These are phyloP conservation scores for Battus philenor DNA, from an alignment of 1,140 invertebrate genomes.

Conservation along the genomic window DNA sequence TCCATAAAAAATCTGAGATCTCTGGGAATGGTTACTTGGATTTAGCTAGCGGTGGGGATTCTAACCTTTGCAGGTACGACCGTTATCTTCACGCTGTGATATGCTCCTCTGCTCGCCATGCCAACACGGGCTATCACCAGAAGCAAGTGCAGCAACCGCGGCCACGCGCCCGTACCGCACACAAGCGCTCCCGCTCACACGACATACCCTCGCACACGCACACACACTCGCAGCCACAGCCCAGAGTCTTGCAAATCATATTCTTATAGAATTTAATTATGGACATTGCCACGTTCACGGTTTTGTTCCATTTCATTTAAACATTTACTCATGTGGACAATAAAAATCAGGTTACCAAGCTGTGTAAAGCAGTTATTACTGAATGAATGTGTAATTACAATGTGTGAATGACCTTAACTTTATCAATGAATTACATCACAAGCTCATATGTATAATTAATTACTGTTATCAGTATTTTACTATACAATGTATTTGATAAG, in stretches of 20 bases:
- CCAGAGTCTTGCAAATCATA: slow-evolving; percentile 67
- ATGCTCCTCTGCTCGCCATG: slow-evolving; percentile 69
- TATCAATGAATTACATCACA: slow-evolving; percentile 6
- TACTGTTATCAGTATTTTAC: slow-evolving; percentile 3
- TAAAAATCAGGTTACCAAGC: too few species aligned
- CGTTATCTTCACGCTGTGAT: slow-evolving; percentile 78
- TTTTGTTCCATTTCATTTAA: slow-evolving; percentile 28
- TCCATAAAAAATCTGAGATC: slow-evolving; percentile 48
- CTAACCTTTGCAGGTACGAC: slow-evolving; percentile 78
- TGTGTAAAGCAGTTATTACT: too few species aligned
- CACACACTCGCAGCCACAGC: slow-evolving; percentile 64
- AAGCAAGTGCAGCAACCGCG: slow-evolving; percentile 42
- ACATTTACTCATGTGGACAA: slow-evolving; percentile 10
- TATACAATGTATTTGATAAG: slow-evolving; percentile 8
- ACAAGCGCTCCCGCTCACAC: slow-evolving; percentile 71
- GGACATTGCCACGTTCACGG: slow-evolving; percentile 32
- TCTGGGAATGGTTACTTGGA: slow-evolving; percentile 65
- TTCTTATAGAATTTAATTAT: slow-evolving; percentile 61
- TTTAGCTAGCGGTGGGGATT: slow-evolving; percentile 66
- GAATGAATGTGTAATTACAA: slow-evolving; percentile 3
- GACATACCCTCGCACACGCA: slow-evolving; percentile 67
- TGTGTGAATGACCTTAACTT: not conserved
- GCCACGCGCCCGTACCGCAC: slow-evolving; percentile 28
- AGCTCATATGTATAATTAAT: not conserved
- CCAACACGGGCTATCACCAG: slow-evolving; percentile 63